Evolutionary conservation across 2,888 invertebrate species (phyloP).

Genomic region (Himalopsyche kuldschensis): DNA sequence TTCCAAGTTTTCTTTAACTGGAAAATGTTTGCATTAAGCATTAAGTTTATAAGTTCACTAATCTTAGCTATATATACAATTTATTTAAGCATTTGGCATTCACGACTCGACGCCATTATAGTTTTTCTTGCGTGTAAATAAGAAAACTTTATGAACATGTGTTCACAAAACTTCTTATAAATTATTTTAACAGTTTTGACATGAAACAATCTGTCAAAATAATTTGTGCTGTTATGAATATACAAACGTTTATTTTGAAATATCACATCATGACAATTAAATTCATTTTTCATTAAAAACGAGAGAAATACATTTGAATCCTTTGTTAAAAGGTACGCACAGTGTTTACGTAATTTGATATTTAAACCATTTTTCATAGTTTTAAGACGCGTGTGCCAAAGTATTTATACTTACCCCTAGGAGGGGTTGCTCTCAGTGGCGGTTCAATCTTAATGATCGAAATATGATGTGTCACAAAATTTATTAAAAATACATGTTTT

Average conservation of each 20-base stretch:
- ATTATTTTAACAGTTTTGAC: too few species aligned
- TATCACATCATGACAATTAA: neutral
- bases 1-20: too few species aligned
- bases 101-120: too few species aligned
- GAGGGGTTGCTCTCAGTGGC: neutral
- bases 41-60: too few species aligned
- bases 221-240: neutral
- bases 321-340: neutral
- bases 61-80: too few species aligned
- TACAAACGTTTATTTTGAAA: neutral
- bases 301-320: neutral
- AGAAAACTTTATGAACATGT: too few species aligned
- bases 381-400: neutral
- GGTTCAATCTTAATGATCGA: neutral
- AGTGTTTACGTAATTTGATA: conserved; percentile 12
- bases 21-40: too few species aligned
- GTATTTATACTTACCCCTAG: neutral
- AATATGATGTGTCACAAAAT: too few species aligned
- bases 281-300: neutral
- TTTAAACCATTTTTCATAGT: conserved; percentile 7
- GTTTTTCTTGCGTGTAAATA: too few species aligned
- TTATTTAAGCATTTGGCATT: too few species aligned
- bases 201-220: neutral
- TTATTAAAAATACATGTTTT: too few species aligned
- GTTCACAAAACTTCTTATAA: too few species aligned